Evolutionary conservation across 1,140 invertebrate genomes (phyloP).

Genomic region (Colletes gigas): DNA sequence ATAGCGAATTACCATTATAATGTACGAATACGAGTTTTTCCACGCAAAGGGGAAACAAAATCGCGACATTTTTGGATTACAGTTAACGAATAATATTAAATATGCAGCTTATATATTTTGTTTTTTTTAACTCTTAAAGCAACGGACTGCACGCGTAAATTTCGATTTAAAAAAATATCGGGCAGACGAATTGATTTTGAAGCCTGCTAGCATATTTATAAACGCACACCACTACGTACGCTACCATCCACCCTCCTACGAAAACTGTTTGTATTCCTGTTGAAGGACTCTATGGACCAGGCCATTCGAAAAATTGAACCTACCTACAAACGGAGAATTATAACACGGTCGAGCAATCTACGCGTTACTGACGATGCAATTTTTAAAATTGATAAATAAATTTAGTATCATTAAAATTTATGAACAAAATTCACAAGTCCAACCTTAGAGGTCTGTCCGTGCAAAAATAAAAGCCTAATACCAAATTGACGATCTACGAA

Average conservation of each 20-base stretch:
- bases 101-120: no score
- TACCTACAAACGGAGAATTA: neutral
- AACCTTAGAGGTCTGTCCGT: no score
- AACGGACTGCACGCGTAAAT: neutral
- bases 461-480: no score
- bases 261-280: slow-evolving; percentile 13
- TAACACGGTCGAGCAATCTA: neutral
- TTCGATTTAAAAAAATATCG: neutral
- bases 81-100: no score
- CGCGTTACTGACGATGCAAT: neutral
- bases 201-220: slow-evolving; percentile 26
- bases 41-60: no score
- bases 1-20: no score
- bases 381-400: no score
- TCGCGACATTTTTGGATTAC: no score
- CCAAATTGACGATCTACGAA: no score
- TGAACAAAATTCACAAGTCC: no score
- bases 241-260: slow-evolving; percentile 1
- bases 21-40: no score
- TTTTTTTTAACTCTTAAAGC: neutral
- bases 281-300: neutral
- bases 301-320: neutral
- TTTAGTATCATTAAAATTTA: no score
- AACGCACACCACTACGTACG: neutral
- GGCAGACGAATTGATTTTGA: slow-evolving; percentile 7